These are phyloP conservation scores for Arremon brunneinucha DNA, from an alignment of 2,797 vertebrate genomes.

Conservation along the genomic window DNA sequence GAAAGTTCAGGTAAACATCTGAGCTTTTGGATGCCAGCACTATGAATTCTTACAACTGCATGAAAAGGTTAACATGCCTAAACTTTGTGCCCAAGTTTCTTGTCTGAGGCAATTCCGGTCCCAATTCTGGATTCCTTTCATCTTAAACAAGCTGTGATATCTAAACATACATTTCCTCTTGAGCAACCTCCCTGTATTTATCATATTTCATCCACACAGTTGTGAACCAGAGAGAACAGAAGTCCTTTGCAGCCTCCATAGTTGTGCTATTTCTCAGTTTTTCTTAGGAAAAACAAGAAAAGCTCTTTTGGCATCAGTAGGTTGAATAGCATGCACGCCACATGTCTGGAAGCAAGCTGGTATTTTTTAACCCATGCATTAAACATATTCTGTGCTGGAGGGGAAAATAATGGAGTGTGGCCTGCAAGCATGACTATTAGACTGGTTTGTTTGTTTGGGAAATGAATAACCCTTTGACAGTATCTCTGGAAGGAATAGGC, in stretches of 20 bases:
- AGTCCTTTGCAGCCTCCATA: not conserved
- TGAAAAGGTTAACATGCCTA: not conserved
- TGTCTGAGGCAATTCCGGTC: not conserved
- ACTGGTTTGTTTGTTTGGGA: slow-evolving; percentile 60
- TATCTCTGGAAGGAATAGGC: slow-evolving; percentile 44
- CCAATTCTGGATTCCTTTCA: not conserved
- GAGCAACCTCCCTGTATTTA: slow-evolving; percentile 1
- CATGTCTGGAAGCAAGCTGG: not conserved
- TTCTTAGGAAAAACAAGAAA: not conserved
- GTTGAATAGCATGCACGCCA: slow-evolving; percentile 32
- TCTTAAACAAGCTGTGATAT: slow-evolving; percentile 6
- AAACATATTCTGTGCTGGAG: slow-evolving; percentile 17
- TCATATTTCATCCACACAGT: not conserved
- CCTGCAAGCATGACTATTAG: not conserved
- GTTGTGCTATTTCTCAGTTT: not conserved
- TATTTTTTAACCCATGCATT: slow-evolving; percentile 24
- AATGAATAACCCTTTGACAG: slow-evolving; percentile 70
- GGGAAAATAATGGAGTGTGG: slow-evolving; percentile 46
- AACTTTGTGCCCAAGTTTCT: not conserved
- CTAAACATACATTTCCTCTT: slow-evolving; percentile 42
- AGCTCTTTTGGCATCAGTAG: slow-evolving; percentile 17
- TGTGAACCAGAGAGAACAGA: not conserved
- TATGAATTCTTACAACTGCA: not conserved
- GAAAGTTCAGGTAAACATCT: not conserved
- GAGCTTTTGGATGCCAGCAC: not conserved